Evolutionary conservation across 2,888 invertebrate genomes (phyloP), one percentile per base, ranked within the genome.

Genomic region (Parnassius apollo): DNA sequence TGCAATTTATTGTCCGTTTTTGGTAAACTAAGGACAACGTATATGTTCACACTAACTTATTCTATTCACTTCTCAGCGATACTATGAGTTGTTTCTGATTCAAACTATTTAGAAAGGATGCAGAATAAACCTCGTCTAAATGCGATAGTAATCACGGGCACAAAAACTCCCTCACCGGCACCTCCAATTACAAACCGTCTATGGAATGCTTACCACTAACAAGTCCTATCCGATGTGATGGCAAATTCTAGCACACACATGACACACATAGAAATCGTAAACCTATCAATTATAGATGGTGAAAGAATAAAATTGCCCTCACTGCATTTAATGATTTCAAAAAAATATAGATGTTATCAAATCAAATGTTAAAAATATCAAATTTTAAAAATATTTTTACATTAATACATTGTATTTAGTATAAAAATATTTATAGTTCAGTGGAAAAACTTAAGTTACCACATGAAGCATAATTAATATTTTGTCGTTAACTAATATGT

Each of bases 101-200:
- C 7, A 35, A 35, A 35, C 35, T 35, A 35, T 35, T 35, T 35
- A 35, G 35, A 35, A 35, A 35, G 35, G 35, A 35, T 73, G 81
- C 76, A 88, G 46, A 89, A 89, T n/a, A 88, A 84, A 81, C 77
- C 75, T 83, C 84, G 84, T 85, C 80, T 81, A 82, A 82, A 81
- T 73, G 80, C 77, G 85, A 81, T 86, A 82, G 86, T 85, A 87
- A 87, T 86, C 82, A 83, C 77, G 68, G 75, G 68, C 56, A 78
- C 83, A 89, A 89, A 87, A 91, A 88, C 78, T 61, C 71, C 74
- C 69, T 66, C 77, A 80, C 85, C 82, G 78, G 82, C 83, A 77
- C 80, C 85, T 82, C 83, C 88, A 88, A 91, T 91, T 90, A 91
- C 85, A 76, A 78, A 75, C 91, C 90, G 85, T 86, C 85, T 91